Evolutionary conservation across 2,113 vertebrate genomes (phyloP), one percentile per base, ranked within the genome.

Genomic region (Vidua chalybeata): DNA sequence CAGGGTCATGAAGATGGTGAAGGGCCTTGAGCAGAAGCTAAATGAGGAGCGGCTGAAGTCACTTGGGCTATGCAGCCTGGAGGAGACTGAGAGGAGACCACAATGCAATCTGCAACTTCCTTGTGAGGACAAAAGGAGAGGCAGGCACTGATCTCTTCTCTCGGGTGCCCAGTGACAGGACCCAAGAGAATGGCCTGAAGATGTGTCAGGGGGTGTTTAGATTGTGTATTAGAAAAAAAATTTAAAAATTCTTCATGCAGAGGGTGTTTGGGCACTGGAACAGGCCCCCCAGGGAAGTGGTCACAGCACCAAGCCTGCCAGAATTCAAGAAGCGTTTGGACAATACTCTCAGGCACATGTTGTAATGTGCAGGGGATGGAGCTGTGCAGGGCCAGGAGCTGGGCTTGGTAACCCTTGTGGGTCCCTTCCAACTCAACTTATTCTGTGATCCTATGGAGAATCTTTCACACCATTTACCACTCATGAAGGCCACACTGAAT

Each of bases 101-200:
- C 41, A 35, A 0, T 54, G 63, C n/a, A 76, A 3, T 35, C 23
- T 27, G 7, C 10, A 43, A 2, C 17, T 41, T 69, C 24, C 14
- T 69, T 4, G 3, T 10, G 41, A 41, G 12, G 17, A 17, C 2
- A 55, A 35, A 3, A 55, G 35, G n/a, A 76, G 6, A 15, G 8
- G 7, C 31, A 56, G 48, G 2, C 41, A 31, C 18, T 49, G 26
- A 23, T 37, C 26, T 22, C 16, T 67, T 23, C 45, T 52, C n/a
- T 48, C 0, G 35, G 48, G n/a, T 62, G 62, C 4, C 11, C 39
- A 55, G 11, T 0, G n/a, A 31, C 10, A 83, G n/a, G 11, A 41
- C 17, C 4, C 0, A 0, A 6, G 21, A 9, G 3, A 64, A 31
- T 27, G 31, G 23, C 39, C n/a, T 41, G 48, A n/a, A 22, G 10